Evolutionary conservation across 2,888 invertebrate genomes (phyloP), one percentile per base, ranked within the genome.

Genomic region (Cephus nigrinus): DNA sequence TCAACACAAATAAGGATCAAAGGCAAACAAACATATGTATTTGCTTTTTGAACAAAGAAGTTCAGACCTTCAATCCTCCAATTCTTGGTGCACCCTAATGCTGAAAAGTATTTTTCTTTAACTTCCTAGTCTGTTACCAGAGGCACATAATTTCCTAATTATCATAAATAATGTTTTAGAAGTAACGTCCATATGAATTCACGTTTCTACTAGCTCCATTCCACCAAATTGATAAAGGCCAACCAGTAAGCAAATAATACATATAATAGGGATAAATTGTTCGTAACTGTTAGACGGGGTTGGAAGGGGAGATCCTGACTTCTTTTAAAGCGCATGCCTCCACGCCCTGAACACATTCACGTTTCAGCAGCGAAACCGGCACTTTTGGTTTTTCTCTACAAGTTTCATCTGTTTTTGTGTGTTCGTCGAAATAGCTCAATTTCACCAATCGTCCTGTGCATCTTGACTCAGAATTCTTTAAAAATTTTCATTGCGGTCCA

Each of bases 251-350:
- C 83, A 78, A 80, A 76, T 80, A 82, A 82, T 82, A 80, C 82
- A 75, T 77, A 77, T 80, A 74, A 76, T 79, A 76, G 68, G 55
- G 23, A 55, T 23, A 55, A 55, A 55, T 55, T 15, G 55, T 55
- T 55, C 55, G 55, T 23, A 55, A 55, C 55, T 55, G 55, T 68
- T 32, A 68, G 33, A 35, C 68, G 68, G 73, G 69, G 68, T 75
- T 76, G 75, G 84, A 76, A 79, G 80, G 81, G 83, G 81, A 78
- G 78, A 74, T 32, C 33, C 73, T 78, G 55, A 72, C 74, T 83
- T 81, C 82, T 82, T 84, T 85, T 84, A 83, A 86, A 84, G 85
- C 85, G 85, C 85, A 84, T 85, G 85, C 82, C 79, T 83, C 78
- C 75, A 69, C 77, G 36, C 76, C 74, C 73, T 82, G 74, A 34